Conservation (phyloP, 2,797 vertebrate species). For the Pteropus rufus region DNA sequence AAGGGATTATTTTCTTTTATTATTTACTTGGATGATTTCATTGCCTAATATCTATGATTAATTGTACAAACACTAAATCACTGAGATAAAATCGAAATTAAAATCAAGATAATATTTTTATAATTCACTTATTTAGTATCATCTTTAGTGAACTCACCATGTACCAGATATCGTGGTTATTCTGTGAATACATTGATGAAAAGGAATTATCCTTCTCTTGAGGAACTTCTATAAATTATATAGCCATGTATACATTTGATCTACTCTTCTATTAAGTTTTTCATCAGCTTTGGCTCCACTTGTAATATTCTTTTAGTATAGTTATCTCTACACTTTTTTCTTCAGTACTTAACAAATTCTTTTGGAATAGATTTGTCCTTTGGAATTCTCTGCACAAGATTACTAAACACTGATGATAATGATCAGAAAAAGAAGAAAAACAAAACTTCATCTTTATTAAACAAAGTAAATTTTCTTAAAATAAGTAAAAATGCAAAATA, state of each 20-base stretch:
- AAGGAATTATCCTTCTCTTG: neutral
- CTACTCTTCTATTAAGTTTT: neutral
- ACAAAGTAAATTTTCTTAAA: neutral
- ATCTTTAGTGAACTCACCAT: neutral
- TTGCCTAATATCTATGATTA: neutral
- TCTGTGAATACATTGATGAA: neutral
- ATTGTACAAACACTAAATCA: neutral
- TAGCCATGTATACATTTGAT: neutral
- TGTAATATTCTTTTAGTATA: neutral
- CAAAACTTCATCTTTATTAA: neutral
- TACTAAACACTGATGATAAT: neutral
- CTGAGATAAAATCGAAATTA: neutral
- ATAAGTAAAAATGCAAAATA: neutral
- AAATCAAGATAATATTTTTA: slow-evolving; percentile 14
- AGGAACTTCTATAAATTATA: neutral
- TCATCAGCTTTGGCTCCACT: neutral
- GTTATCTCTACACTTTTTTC: neutral
- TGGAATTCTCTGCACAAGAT: neutral
- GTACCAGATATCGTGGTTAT: neutral
- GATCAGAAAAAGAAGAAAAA: neutral
- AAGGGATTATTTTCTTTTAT: neutral
- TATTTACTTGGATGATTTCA: neutral
- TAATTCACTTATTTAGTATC: neutral
- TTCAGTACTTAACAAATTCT: neutral
- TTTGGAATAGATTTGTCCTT: neutral